These are phyloP conservation scores for Chaitophorus viminalis DNA, from an alignment of 2,888 invertebrate genomes.

Conservation along the genomic window DNA sequence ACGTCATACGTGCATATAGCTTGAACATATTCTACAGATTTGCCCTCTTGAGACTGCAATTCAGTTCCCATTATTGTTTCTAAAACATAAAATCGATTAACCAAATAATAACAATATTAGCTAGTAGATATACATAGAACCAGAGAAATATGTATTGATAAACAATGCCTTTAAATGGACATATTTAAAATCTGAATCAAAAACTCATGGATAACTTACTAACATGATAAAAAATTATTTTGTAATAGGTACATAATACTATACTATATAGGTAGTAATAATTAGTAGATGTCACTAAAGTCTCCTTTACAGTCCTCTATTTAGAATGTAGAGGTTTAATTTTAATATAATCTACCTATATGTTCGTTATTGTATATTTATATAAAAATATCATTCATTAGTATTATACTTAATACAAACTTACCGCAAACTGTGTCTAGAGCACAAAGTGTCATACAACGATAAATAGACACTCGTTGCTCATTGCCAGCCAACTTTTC, in stretches of 20 bases:
- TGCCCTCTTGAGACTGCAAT: slow-evolving; percentile 62
- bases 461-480: slow-evolving; percentile 57
- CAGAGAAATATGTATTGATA: too few relatives aligned
- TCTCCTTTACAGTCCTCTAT: too few relatives aligned
- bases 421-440: slow-evolving; percentile 63
- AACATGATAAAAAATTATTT: not conserved
- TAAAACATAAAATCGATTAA: slow-evolving; percentile 45
- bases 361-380: too few relatives aligned
- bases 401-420: not conserved
- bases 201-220: not conserved
- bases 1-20: slow-evolving; percentile 62
- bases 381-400: too few relatives aligned
- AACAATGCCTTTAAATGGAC: too few relatives aligned
- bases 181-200: too few relatives aligned
- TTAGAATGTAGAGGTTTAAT: too few relatives aligned
- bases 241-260: too few relatives aligned
- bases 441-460: slow-evolving; percentile 61
- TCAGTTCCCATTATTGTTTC: slow-evolving; percentile 64
- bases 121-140: not conserved
- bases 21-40: slow-evolving; percentile 63
- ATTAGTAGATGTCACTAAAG: too few relatives aligned
- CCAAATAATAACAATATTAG: not conserved
- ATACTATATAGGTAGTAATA: too few relatives aligned
- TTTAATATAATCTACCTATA: too few relatives aligned
- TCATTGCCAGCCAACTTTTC: not conserved